Conservation (phyloP, 2,888 invertebrate genomes). For the Reticulitermes lucifugus region DNA sequence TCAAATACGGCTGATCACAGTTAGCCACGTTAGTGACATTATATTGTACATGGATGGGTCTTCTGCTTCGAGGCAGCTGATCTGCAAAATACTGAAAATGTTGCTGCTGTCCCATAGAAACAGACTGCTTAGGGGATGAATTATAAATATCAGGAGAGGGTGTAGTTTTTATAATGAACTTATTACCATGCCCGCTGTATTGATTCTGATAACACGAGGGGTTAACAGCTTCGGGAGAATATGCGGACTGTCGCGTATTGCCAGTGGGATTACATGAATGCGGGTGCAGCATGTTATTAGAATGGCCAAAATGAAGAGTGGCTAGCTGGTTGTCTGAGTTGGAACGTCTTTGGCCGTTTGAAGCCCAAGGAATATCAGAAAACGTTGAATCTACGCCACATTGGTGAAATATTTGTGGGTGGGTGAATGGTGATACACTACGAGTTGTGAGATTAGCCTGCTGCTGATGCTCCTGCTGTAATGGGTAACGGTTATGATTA, state of each 20-base stretch:
- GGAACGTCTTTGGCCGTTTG: constrained; percentile 46
- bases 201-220: constrained; percentile 18
- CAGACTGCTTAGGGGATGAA: constrained; percentile 8
- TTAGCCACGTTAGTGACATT: constrained; percentile 50
- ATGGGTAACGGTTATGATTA: not conserved
- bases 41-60: constrained; percentile 74
- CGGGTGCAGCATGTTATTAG: constrained; percentile 6
- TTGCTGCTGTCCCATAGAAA: not conserved
- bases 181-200: constrained; percentile 11
- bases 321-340: constrained; percentile 53
- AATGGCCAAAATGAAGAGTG: not conserved
- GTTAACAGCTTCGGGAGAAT: constrained; percentile 60
- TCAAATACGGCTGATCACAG: constrained; percentile 64
- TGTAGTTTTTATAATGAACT: constrained; percentile 3
- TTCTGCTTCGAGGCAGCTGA: constrained; percentile 77
- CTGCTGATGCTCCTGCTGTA: constrained; percentile 3
- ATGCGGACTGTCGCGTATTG: constrained; percentile 61
- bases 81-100: constrained; percentile 76
- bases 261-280: constrained; percentile 55
- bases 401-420: not conserved
- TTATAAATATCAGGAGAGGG: constrained; percentile 3
- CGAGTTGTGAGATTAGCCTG: not conserved
- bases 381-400: not conserved
- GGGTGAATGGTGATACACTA: not conserved
- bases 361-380: not conserved